A percentile compares a stretch with the other conserved stretches of the same genome.
Conservation (phyloP, 2,113 vertebrate genomes). For the Probosciger aterrimus region DNA sequence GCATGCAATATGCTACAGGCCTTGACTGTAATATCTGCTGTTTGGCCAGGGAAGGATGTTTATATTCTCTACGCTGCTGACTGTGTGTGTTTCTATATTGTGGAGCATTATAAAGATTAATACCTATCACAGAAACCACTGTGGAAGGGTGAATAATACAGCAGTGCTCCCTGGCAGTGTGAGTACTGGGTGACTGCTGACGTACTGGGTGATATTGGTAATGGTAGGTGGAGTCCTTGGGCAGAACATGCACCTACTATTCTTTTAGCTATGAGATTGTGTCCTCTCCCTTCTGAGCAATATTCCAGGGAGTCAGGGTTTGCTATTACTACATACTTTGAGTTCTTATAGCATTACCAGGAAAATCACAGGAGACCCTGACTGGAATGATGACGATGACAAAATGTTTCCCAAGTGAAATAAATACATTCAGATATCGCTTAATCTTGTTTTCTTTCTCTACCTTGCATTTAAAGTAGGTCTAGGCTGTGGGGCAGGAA, state of each 20-base stretch:
- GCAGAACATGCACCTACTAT: neutral
- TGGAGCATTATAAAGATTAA: neutral
- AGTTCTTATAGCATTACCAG: neutral
- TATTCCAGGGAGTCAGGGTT: neutral
- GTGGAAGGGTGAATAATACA: neutral
- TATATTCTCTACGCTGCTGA: neutral
- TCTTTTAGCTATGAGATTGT: neutral
- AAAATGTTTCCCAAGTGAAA: neutral
- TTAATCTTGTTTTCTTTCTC: neutral
- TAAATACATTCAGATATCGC: rapidly evolving
- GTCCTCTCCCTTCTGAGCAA: neutral
- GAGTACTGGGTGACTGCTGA: neutral
- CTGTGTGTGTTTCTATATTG: neutral
- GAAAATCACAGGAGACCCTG: neutral
- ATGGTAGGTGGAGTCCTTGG: neutral
- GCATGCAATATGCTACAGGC: neutral
- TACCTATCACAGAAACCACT: neutral
- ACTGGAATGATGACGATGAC: neutral
- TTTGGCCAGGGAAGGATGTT: neutral
- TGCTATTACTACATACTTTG: neutral
- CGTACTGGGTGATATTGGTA: neutral
- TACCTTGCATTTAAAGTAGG: neutral
- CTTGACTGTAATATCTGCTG: neutral
- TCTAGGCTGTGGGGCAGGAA: neutral
- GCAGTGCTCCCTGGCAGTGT: neutral